A percentile compares a stretch with the other conserved stretches of the same genome.
phyloP scores from a whole-genome alignment of 2,113 vertebrate species.

The Vulpes vulpes region DNA sequence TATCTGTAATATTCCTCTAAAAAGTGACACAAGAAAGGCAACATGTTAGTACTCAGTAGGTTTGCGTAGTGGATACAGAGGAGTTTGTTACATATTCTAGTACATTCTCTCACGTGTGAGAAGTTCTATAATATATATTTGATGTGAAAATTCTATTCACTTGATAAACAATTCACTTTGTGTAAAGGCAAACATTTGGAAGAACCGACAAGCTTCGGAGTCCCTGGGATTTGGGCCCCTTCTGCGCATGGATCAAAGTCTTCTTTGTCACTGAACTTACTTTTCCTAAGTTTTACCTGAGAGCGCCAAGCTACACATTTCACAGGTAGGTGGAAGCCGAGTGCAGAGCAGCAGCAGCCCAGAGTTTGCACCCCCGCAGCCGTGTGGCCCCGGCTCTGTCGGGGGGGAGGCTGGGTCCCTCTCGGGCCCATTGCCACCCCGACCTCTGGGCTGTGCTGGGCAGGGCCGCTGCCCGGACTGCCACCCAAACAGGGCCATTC shows the following conservation, averaged over 20 bases:
- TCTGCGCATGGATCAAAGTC: neutral
- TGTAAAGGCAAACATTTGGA: neutral
- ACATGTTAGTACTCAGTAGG: neutral
- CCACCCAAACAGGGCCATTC: neutral
- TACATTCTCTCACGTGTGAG: neutral
- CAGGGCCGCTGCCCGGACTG: neutral
- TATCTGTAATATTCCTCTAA: neutral
- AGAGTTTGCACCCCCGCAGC: neutral
- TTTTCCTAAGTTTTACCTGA: conserved; percentile 42
- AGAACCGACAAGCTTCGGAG: neutral
- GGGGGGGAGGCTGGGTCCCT: too few relatives aligned
- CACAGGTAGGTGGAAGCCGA: neutral
- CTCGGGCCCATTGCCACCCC: too few relatives aligned
- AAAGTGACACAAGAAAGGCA: neutral
- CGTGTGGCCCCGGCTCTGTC: neutral
- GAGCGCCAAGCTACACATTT: neutral
- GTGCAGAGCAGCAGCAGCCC: neutral
- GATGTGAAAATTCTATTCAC: conserved; percentile 13
- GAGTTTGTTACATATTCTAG: neutral
- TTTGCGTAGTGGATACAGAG: neutral
- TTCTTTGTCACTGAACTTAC: neutral
- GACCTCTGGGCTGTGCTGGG: neutral
- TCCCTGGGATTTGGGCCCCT: neutral
- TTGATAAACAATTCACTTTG: conserved; percentile 37
- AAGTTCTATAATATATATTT: neutral